Evolutionary conservation across 2,113 vertebrate genomes (phyloP).

Genomic region (Chauna torquata): DNA sequence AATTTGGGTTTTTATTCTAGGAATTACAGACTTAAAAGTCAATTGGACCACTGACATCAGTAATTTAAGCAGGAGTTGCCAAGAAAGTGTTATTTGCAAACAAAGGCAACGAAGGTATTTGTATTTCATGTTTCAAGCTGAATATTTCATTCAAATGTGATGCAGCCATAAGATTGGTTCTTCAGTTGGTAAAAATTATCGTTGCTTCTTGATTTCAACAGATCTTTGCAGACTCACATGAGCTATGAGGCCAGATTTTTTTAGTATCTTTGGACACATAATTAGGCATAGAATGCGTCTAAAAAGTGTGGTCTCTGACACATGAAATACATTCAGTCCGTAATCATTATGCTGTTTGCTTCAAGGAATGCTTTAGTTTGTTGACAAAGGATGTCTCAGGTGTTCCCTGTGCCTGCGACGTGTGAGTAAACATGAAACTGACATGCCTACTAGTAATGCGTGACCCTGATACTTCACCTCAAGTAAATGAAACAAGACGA

Average conservation of each 20-base stretch:
- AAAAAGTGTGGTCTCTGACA: not conserved
- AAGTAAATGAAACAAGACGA: not conserved
- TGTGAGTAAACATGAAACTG: conserved; percentile 17
- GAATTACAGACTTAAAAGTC: not conserved
- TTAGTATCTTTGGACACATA: not conserved
- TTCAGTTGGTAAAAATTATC: not conserved
- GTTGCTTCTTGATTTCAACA: not conserved
- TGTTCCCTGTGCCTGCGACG: not conserved
- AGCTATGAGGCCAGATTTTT: not conserved
- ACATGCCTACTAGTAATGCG: not conserved
- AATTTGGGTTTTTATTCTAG: not conserved
- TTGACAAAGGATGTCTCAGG: not conserved
- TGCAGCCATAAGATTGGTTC: not conserved
- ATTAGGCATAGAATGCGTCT: not conserved
- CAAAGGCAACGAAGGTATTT: not conserved
- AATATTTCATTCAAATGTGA: not conserved
- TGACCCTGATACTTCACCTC: conserved; percentile 34
- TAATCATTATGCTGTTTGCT: not conserved
- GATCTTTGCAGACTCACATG: fast-evolving
- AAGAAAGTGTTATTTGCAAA: not conserved
- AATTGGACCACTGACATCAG: not conserved
- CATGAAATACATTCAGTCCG: not conserved
- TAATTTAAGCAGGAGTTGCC: not conserved
- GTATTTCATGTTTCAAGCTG: not conserved
- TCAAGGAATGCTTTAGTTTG: not conserved